phyloP scores from a whole-genome alignment of 2,797 vertebrate species.

The Rachycentron canadum region DNA sequence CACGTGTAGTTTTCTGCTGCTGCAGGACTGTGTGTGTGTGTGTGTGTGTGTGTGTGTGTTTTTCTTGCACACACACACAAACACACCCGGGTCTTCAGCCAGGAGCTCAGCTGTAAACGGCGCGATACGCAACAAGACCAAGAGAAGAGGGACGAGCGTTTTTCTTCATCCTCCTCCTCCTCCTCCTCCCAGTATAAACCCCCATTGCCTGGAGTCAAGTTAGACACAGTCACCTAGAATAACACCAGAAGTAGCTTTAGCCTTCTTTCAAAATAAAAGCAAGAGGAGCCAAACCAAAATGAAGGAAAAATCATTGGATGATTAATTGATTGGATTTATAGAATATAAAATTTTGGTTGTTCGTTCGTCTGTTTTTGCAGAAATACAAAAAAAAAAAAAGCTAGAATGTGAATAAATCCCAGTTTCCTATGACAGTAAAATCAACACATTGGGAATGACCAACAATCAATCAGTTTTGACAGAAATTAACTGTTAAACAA shows the following conservation, averaged over 20 bases:
- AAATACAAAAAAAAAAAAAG: too few relatives aligned
- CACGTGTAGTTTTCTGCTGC: not conserved
- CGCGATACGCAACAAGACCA: constrained; percentile 25
- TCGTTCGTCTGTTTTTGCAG: too few relatives aligned
- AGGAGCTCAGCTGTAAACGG: constrained; percentile 37
- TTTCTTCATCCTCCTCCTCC: constrained; percentile 37
- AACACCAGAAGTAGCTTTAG: fast-evolving
- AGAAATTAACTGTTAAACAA: too few relatives aligned
- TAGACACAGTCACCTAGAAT: fast-evolving
- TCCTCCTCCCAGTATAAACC: constrained; percentile 28
- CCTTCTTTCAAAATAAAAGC: constrained; percentile 55
- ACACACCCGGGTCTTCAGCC: constrained; percentile 15
- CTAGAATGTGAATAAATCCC: too few relatives aligned
- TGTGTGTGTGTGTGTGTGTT: not conserved
- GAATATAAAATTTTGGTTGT: not conserved
- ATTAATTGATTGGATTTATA: too few relatives aligned
- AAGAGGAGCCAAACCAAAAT: too few relatives aligned
- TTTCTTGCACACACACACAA: not conserved
- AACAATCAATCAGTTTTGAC: too few relatives aligned
- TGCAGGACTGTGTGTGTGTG: constrained; percentile 12
- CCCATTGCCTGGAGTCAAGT: constrained; percentile 41
- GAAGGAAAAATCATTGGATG: too few relatives aligned
- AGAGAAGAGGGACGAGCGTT: constrained; percentile 33
- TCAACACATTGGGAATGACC: too few relatives aligned
- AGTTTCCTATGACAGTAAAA: too few relatives aligned